Base-by-base conservation (phyloP, 2,888 invertebrate species). In the Rhingia rostrata region DNA sequence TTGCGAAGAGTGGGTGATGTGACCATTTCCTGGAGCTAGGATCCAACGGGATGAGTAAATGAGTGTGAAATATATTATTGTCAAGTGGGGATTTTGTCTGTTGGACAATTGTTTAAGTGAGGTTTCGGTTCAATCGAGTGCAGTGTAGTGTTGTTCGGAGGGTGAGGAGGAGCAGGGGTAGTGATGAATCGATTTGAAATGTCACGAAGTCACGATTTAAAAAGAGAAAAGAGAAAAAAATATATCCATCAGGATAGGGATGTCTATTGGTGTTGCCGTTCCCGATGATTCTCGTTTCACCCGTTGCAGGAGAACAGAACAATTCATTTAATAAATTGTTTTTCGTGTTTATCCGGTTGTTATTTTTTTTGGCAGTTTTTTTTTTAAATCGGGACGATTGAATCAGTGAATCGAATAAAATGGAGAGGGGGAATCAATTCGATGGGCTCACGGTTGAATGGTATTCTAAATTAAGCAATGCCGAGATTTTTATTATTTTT, bases 161-260 rank as follows among this genome's bases (percentile, higher is more conserved):
- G 7, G n/a, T 14, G 35, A 58, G 30, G 12, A 4, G 35, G 7
- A 45, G 22, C 35, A 14, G 37, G 14, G 45, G 35, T 35, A 41
- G 33, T 45, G 54, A 51, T 66, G 37, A 60, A 63, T 53, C 14
- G 56, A 72, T 64, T 41, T 41, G 14, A 41, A 78, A 61, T 70
- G 69, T 63, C 64, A 70, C 64, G 41, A 78, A 70, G 70, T 78
- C 56, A 47, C 54, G 61, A 77, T 56, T 56, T 56, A 32, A 67
- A 22, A 22, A 14, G 61, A 61, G 54, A 45, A 35, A 37, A 43
- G 14, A 32, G 30, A 51, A 14, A 45, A 43, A 41, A 39, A 39
- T 14, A 6, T 7, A n/a, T 3, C 12, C 53, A 41, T 32, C 49
- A 14, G 7, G 7, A 32, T 7, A n/a, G 33, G 12, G 5, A 37